These are phyloP conservation scores for Gastracanthus pulcherrimus DNA, from an alignment of 2,888 invertebrate species.

Conservation along the genomic window DNA sequence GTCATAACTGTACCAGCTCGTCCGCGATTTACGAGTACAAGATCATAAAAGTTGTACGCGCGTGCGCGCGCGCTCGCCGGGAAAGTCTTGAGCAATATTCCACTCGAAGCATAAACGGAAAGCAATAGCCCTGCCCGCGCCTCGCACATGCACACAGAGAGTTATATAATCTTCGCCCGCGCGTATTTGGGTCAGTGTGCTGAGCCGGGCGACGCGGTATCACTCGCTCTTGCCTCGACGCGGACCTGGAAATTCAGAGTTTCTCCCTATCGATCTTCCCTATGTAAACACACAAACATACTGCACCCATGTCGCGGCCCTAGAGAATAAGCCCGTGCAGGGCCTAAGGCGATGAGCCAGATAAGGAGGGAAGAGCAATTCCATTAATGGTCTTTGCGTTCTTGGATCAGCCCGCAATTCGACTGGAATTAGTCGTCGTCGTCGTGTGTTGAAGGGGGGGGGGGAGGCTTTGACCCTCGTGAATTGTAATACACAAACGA, in stretches of 20 bases:
- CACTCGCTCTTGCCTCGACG: neutral
- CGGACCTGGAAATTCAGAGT: neutral
- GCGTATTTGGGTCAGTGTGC: slow-evolving; percentile 25
- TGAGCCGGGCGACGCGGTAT: neutral
- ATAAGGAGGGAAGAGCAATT: neutral
- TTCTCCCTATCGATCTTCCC: neutral
- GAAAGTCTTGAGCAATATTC: slow-evolving; percentile 16
- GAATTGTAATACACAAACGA: neutral
- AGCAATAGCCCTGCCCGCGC: neutral
- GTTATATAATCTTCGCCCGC: slow-evolving; percentile 1
- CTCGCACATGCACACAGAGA: neutral
- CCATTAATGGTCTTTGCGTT: neutral
- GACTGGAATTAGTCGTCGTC: neutral
- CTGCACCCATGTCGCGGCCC: neutral
- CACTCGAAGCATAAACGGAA: slow-evolving; percentile 17
- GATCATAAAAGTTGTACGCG: neutral
- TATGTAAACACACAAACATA: neutral
- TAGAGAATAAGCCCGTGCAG: too few species aligned
- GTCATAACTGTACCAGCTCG: slow-evolving; percentile 17
- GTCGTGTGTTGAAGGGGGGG: neutral
- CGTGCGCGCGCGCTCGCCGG: neutral
- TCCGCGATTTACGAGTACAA: slow-evolving; percentile 39
- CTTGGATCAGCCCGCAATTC: neutral
- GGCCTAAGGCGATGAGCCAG: neutral
- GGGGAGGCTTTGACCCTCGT: neutral